Evolutionary conservation across 2,888 invertebrate genomes (phyloP).

Genomic region (Hirtodrosophila duncani): DNA sequence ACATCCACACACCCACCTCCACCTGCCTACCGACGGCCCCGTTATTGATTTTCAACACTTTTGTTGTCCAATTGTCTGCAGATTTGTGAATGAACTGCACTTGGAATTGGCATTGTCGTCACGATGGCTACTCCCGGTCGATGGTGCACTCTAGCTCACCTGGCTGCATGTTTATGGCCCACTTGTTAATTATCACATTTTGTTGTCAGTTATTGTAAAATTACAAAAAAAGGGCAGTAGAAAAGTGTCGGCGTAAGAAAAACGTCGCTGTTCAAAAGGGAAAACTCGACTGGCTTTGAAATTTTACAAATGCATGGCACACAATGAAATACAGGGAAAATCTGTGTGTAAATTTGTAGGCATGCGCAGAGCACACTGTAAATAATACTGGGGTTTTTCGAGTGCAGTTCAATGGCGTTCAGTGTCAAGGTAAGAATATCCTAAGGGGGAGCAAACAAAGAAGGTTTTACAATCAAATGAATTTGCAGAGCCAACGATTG

Average conservation of each 20-base stretch:
- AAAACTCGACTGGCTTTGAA: conserved; percentile 37
- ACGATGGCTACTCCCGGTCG: conserved; percentile 5
- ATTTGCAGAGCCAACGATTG: too few species aligned
- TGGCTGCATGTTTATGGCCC: conserved; percentile 9
- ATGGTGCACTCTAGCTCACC: conserved; percentile 34
- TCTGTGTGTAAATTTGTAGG: not conserved
- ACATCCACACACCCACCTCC: not conserved
- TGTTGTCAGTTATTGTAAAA: conserved; percentile 41
- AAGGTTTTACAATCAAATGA: too few species aligned
- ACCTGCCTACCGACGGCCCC: conserved; percentile 3
- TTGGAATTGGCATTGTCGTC: too few species aligned
- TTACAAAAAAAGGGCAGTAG: conserved; percentile 13
- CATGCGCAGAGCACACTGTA: conserved; percentile 38
- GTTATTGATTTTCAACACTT: conserved; percentile 49
- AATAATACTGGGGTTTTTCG: conserved; percentile 26
- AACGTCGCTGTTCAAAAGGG: conserved; percentile 22
- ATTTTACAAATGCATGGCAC: not conserved
- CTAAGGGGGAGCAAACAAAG: not conserved
- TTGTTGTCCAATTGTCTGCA: conserved; percentile 1
- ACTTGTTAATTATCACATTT: conserved; percentile 45
- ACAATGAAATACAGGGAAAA: conserved; percentile 36
- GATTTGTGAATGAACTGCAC: conserved; percentile 18
- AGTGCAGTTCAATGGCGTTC: conserved; percentile 45
- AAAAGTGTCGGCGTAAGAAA: not conserved
- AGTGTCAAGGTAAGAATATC: conserved; percentile 60